Conservation (phyloP, 2,888 invertebrate genomes). For the Magallana nippona region DNA sequence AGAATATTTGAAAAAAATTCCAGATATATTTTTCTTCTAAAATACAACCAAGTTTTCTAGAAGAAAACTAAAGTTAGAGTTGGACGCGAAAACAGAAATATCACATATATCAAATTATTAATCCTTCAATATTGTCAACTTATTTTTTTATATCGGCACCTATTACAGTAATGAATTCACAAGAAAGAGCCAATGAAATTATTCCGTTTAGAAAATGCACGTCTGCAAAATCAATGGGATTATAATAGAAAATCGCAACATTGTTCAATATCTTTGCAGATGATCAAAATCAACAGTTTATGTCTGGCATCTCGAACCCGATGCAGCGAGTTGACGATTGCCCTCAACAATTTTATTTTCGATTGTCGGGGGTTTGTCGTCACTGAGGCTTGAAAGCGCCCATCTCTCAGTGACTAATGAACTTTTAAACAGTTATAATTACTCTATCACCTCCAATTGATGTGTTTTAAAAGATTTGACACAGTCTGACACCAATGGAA, state of each 20-base stretch:
- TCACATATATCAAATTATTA: constrained; percentile 22
- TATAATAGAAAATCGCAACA: constrained; percentile 24
- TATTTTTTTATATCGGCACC: constrained; percentile 30
- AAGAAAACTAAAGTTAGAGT: background rate
- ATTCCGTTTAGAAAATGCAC: constrained; percentile 19
- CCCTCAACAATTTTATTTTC: constrained; percentile 33
- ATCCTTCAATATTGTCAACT: constrained; percentile 32
- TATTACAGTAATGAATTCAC: constrained; percentile 27
- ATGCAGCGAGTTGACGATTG: constrained; percentile 11
- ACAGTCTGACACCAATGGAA: background rate
- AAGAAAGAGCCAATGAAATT: constrained; percentile 21
- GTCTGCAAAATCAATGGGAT: constrained; percentile 35
- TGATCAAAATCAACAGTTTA: constrained; percentile 23
- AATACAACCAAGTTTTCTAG: background rate
- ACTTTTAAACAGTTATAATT: constrained; percentile 41
- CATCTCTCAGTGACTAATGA: constrained; percentile 37
- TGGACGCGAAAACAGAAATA: background rate
- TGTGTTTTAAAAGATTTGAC: constrained; percentile 23
- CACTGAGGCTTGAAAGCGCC: constrained; percentile 39
- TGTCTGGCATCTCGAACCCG: constrained; percentile 20
- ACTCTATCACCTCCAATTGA: constrained; percentile 34
- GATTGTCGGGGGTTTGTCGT: constrained; percentile 31
- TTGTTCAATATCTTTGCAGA: constrained; percentile 31
- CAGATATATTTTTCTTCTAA: background rate
- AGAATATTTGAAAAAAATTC: background rate